Percentiles rank a stretch among this genome's conserved stretches.
Evolutionary conservation across 2,888 invertebrate genomes (phyloP).

Genomic region (Noctuana brunneofusca): DNA sequence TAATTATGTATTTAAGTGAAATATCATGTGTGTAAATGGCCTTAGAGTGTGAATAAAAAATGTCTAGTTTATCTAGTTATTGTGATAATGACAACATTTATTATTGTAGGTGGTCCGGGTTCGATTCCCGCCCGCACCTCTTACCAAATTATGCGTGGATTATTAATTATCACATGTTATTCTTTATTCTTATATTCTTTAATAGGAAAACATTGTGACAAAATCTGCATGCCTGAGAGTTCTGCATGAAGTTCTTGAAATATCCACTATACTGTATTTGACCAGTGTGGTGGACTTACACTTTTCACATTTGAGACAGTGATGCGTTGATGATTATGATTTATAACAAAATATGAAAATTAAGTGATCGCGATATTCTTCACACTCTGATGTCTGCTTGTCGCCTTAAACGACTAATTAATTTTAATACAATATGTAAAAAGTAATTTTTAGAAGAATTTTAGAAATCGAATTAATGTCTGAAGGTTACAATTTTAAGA

Average conservation of each 20-base stretch:
- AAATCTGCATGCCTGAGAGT: too few species aligned
- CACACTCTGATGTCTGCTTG: slow-evolving; percentile 3
- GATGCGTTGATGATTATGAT: too few species aligned
- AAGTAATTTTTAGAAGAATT: slow-evolving; percentile 11
- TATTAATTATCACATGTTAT: too few species aligned
- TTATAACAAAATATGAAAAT: background rate
- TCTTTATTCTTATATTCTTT: too few species aligned
- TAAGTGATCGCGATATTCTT: background rate
- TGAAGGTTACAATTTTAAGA: background rate
- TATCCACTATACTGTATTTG: too few species aligned
- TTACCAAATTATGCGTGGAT: too few species aligned
- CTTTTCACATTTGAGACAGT: too few species aligned
- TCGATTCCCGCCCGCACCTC: too few species aligned
- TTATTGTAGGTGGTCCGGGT: background rate
- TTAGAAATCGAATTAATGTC: slow-evolving; percentile 10
- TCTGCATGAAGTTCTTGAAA: too few species aligned
- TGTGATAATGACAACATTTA: background rate
- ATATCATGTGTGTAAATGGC: slow-evolving; percentile 8
- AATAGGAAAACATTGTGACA: too few species aligned
- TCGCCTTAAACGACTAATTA: slow-evolving; percentile 11
- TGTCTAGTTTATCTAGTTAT: too few species aligned
- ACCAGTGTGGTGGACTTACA: too few species aligned
- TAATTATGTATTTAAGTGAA: slow-evolving; percentile 26
- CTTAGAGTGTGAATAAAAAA: slow-evolving; percentile 23
- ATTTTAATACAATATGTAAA: slow-evolving; percentile 8